These are phyloP conservation scores for Anaspis maculata DNA, from an alignment of 2,888 invertebrate genomes.

Conservation along the genomic window DNA sequence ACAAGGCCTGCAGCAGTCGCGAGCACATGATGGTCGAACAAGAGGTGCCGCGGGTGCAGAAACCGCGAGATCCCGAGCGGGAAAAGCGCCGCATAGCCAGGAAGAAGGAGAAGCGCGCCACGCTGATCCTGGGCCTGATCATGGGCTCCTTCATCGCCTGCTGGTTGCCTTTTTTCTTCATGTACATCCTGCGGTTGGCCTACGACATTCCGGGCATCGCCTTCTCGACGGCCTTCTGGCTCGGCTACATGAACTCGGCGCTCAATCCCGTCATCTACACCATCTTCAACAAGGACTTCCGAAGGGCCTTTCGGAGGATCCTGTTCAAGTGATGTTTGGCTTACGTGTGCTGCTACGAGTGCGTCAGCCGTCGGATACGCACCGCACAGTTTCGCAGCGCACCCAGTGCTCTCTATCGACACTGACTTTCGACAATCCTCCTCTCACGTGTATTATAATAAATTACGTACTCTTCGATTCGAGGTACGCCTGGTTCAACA, in stretches of 20 bases:
- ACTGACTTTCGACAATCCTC: slow-evolving; percentile 33
- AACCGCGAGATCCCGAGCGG: slow-evolving; percentile 83
- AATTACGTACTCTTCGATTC: slow-evolving; percentile 12
- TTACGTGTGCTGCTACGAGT: slow-evolving; percentile 74
- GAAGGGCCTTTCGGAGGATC: slow-evolving; percentile 90
- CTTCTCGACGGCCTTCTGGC: slow-evolving; percentile 91
- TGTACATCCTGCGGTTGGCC: slow-evolving; percentile 80
- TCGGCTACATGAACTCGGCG: slow-evolving; percentile 95
- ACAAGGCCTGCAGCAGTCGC: slow-evolving; percentile 22
- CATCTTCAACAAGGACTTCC: slow-evolving; percentile 96
- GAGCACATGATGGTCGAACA: slow-evolving; percentile 54
- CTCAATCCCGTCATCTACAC: slow-evolving; percentile 94
- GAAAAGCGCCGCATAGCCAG: slow-evolving; percentile 89
- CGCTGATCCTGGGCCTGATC: slow-evolving; percentile 91
- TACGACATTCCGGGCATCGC: slow-evolving; percentile 75
- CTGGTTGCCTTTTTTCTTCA: slow-evolving; percentile 96
- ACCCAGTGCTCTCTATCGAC: slow-evolving; percentile 48
- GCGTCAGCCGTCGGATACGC: slow-evolving; percentile 56
- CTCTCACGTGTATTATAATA: slow-evolving; percentile 21
- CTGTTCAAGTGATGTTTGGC: slow-evolving; percentile 91
- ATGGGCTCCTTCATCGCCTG: slow-evolving; percentile 98
- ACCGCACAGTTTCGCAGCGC: slow-evolving; percentile 56
- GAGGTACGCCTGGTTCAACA: too few relatives aligned
- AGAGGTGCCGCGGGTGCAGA: slow-evolving; percentile 58
- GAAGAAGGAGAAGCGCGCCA: slow-evolving; percentile 94